These are phyloP conservation scores for Pteruthius melanotis DNA, from an alignment of 2,113 vertebrate species.

Conservation along the genomic window DNA sequence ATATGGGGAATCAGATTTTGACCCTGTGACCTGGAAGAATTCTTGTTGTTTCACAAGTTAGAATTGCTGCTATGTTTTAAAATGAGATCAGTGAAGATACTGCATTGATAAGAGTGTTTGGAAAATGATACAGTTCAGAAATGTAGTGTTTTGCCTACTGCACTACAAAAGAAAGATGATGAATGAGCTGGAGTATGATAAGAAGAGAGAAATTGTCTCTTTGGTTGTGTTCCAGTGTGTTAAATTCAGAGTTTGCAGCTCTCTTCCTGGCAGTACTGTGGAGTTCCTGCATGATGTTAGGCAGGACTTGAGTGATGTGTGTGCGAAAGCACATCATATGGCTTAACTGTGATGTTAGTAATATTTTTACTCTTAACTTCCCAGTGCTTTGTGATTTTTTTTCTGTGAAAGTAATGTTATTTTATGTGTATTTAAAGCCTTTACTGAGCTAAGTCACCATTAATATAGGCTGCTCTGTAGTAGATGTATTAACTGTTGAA, in stretches of 20 bases:
- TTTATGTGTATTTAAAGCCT: background rate
- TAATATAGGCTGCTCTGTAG: background rate
- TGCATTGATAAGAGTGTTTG: background rate
- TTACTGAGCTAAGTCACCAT: background rate
- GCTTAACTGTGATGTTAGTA: background rate
- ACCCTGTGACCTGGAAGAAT: background rate
- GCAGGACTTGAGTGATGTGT: background rate
- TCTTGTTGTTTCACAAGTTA: background rate
- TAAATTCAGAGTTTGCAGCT: background rate
- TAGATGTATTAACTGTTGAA: background rate
- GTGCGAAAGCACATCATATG: rapidly evolving
- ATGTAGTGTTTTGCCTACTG: background rate
- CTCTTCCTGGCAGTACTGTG: background rate
- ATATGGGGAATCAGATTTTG: background rate
- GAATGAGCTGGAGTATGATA: background rate
- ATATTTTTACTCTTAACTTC: background rate
- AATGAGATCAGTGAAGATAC: background rate
- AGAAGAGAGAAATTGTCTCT: background rate
- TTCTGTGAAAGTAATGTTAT: background rate
- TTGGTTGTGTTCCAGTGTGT: background rate
- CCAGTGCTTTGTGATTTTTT: background rate
- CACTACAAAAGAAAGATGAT: background rate
- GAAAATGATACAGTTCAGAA: background rate
- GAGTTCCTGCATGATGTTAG: background rate
- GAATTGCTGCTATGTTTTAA: background rate